Conservation (phyloP, 2,888 invertebrate species). For the Sarcophaga subvicina region DNA sequence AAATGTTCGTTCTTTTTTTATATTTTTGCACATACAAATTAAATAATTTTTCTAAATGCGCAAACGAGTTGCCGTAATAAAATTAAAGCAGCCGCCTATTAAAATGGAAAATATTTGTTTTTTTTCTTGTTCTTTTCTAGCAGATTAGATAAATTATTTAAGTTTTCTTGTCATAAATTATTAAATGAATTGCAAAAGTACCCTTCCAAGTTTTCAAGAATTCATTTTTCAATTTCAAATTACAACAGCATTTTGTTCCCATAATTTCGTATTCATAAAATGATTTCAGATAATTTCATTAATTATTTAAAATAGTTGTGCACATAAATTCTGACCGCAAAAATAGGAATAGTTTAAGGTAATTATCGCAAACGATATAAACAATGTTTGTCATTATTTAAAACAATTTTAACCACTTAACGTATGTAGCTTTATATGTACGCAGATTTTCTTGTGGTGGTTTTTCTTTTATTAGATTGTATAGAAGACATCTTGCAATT, state of each 20-base stretch:
- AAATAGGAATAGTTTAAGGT: not conserved
- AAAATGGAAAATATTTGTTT: too few relatives aligned
- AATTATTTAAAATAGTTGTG: conserved; percentile 29
- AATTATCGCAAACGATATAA: conserved; percentile 22
- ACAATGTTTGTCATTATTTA: conserved; percentile 12
- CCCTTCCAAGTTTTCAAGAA: not conserved
- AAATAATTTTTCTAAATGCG: conserved; percentile 1
- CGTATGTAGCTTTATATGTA: not conserved
- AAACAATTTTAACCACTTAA: conserved; percentile 15
- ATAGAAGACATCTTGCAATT: too few relatives aligned
- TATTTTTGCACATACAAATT: conserved; percentile 4
- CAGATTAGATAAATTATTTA: conserved; percentile 24
- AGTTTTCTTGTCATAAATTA: conserved; percentile 37
- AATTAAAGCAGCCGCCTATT: too few relatives aligned
- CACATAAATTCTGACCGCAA: not conserved
- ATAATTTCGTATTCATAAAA: conserved; percentile 37
- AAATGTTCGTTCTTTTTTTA: conserved; percentile 23
- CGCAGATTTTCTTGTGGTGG: too few relatives aligned
- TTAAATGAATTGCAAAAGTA: conserved; percentile 26
- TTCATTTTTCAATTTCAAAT: conserved; percentile 12
- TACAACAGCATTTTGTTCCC: conserved; percentile 59
- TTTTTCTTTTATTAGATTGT: too few relatives aligned
- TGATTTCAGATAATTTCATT: conserved; percentile 18
- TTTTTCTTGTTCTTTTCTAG: conserved; percentile 15
- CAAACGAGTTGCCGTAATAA: not conserved